A percentile compares a stretch with the other conserved stretches of the same genome.
Conservation (phyloP, 2,797 vertebrate species). For the Brachyrhaphis roseni region DNA sequence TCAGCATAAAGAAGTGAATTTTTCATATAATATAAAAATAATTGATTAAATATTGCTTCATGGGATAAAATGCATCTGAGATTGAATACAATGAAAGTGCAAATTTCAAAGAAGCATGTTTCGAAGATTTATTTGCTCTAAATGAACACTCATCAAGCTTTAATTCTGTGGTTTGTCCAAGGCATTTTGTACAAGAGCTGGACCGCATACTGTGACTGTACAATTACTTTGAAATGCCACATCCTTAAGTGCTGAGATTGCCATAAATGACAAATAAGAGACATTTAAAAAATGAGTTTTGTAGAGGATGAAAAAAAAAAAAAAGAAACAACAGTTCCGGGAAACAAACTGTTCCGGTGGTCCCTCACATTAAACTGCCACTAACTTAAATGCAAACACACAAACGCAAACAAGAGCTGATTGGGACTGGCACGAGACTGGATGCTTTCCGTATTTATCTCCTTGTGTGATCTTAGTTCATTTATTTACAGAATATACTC, state of each 20-base stretch:
- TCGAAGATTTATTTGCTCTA: slow-evolving; percentile 60
- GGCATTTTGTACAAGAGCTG: slow-evolving; percentile 42
- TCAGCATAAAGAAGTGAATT: slow-evolving; percentile 36
- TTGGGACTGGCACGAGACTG: slow-evolving; percentile 53
- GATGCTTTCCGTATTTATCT: slow-evolving; percentile 43
- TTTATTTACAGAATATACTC: slow-evolving; percentile 59
- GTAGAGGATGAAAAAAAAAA: slow-evolving; percentile 27
- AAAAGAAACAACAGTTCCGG: slow-evolving; percentile 54
- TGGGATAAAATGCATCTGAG: slow-evolving; percentile 22
- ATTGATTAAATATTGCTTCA: slow-evolving; percentile 26
- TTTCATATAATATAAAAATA: slow-evolving; percentile 25
- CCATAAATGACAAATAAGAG: slow-evolving; percentile 66
- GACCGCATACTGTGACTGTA: slow-evolving; percentile 51
- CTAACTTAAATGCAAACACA: slow-evolving; percentile 64
- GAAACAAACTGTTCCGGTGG: slow-evolving; percentile 71
- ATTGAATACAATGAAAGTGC: slow-evolving; percentile 33
- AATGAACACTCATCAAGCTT: slow-evolving; percentile 57
- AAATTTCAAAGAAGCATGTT: slow-evolving; percentile 44
- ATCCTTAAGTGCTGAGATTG: slow-evolving; percentile 56
- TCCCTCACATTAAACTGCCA: slow-evolving; percentile 61
- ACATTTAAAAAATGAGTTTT: slow-evolving; percentile 52
- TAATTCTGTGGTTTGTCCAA: slow-evolving; percentile 61
- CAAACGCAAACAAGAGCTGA: slow-evolving; percentile 68
- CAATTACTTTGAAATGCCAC: slow-evolving; percentile 54
- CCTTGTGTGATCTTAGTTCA: slow-evolving; percentile 36